These are phyloP conservation scores for Gymnothorax reevesii DNA, from an alignment of 2,797 vertebrate species.

Conservation along the genomic window DNA sequence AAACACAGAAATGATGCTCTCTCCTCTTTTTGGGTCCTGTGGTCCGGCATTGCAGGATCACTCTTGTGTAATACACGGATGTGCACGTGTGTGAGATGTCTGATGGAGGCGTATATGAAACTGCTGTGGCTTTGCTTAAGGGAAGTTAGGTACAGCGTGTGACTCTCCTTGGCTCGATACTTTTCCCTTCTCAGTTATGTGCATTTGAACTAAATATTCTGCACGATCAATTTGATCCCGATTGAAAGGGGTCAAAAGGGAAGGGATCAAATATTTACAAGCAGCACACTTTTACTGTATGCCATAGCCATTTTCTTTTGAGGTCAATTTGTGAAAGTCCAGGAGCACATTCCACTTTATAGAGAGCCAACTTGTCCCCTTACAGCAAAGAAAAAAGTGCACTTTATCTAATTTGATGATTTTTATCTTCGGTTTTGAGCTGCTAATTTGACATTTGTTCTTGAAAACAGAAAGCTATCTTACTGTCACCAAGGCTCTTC, in stretches of 20 bases:
- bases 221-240: neutral
- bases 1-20: neutral
- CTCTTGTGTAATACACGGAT: neutral
- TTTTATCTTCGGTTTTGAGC: neutral
- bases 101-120: neutral
- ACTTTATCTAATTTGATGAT: neutral
- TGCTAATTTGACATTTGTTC: too few species aligned
- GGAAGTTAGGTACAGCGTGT: neutral
- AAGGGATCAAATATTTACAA: neutral
- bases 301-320: neutral
- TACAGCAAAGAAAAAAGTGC: neutral
- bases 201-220: neutral
- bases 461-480: too few species aligned
- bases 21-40: neutral
- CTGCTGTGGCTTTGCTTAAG: slow-evolving; percentile 9
- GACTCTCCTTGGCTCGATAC: neutral
- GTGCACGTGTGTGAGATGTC: neutral
- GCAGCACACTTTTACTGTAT: neutral
- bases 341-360: neutral
- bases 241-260: neutral
- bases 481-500: neutral
- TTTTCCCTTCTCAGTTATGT: neutral
- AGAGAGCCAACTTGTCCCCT: neutral
- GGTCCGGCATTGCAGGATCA: neutral
- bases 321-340: neutral